Percentiles rank a stretch among this genome's conserved stretches.
Conservation (phyloP, 2,113 vertebrate genomes). For the Ia io region DNA sequence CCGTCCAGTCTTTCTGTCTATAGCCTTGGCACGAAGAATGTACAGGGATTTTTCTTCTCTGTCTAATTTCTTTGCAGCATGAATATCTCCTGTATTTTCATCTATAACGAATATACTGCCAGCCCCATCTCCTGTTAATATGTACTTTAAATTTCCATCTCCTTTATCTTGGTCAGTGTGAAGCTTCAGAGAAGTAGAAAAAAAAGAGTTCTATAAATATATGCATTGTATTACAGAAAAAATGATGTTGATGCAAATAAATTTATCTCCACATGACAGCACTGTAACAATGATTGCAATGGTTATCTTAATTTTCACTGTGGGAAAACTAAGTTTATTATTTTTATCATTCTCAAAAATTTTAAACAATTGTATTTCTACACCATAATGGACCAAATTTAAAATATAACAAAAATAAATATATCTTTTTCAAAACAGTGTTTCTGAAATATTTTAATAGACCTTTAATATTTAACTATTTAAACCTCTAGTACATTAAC, state of each 20-base stretch:
- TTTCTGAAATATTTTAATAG: neutral
- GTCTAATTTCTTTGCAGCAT: slow-evolving; percentile 97
- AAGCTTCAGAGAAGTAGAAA: slow-evolving; percentile 87
- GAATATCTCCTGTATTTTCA: slow-evolving; percentile 98
- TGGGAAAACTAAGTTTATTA: slow-evolving; percentile 51
- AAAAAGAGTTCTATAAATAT: slow-evolving; percentile 80
- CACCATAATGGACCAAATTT: neutral
- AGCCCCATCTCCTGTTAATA: slow-evolving; percentile 96
- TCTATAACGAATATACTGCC: slow-evolving; percentile 95
- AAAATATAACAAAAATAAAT: neutral
- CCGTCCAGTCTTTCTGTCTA: slow-evolving; percentile 91
- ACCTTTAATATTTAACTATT: neutral
- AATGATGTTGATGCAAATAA: slow-evolving; percentile 60
- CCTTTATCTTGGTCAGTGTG: slow-evolving; percentile 98
- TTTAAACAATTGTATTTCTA: slow-evolving; percentile 34
- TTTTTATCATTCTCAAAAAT: slow-evolving; percentile 15
- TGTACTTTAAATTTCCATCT: slow-evolving; percentile 95
- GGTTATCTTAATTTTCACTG: slow-evolving; percentile 60
- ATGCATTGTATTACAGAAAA: slow-evolving; percentile 66
- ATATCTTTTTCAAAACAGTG: neutral
- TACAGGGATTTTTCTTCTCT: slow-evolving; percentile 96
- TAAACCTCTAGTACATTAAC: neutral
- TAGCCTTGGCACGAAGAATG: slow-evolving; percentile 93
- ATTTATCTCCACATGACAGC: slow-evolving; percentile 48
- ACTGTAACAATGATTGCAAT: slow-evolving; percentile 41